Percentiles rank a stretch among this genome's conserved stretches.
Conservation (phyloP, 2,113 vertebrate species). For the Oenanthe melanoleuca region DNA sequence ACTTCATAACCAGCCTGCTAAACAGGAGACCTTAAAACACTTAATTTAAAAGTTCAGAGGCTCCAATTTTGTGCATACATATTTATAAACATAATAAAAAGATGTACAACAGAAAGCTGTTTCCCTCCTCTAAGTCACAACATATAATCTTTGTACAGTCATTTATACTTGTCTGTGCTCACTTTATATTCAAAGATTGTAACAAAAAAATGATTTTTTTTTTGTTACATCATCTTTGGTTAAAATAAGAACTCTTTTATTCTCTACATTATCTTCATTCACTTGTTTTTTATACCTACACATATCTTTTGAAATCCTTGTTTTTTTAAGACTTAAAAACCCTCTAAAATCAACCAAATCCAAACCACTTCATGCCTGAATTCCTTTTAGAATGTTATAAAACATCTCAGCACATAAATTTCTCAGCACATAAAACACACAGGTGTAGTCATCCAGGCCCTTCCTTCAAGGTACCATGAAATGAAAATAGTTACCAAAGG, state of each 20-base stretch:
- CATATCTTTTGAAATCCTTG: background rate
- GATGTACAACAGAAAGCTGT: background rate
- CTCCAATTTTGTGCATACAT: background rate
- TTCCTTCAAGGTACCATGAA: background rate
- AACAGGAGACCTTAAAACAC: background rate
- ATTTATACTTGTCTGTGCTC: background rate
- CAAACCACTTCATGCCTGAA: background rate
- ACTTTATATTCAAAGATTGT: background rate
- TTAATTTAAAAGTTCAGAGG: background rate
- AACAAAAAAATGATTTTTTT: background rate
- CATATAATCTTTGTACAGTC: background rate
- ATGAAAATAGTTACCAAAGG: background rate
- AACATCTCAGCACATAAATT: background rate
- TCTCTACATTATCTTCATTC: background rate
- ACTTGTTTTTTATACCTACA: background rate
- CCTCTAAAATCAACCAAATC: background rate
- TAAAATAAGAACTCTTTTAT: background rate
- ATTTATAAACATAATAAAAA: conserved; percentile 2
- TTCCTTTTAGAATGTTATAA: background rate
- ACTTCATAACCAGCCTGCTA: background rate
- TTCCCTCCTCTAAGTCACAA: background rate
- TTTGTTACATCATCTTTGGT: background rate
- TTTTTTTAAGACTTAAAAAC: background rate
- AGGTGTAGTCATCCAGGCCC: background rate
- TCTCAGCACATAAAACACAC: background rate